Percentiles rank a stretch among this genome's conserved stretches.
Evolutionary conservation across 2,113 vertebrate genomes (phyloP).

Genomic region (Centropus bengalensis): DNA sequence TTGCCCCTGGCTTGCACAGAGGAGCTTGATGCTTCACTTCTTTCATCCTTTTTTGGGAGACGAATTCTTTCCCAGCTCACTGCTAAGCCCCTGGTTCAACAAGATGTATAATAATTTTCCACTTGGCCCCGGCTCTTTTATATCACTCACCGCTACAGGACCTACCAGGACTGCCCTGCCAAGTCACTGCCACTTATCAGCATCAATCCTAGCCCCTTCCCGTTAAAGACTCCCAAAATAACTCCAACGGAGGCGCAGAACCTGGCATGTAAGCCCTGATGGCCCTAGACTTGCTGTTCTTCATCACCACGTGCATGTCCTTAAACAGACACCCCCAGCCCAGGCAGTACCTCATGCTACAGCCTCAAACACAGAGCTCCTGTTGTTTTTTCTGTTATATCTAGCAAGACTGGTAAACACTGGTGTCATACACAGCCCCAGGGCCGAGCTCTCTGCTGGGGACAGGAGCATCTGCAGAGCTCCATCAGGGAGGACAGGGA

Average conservation of each 20-base stretch:
- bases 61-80: slow-evolving; percentile 19
- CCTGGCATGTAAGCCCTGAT: not conserved
- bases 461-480: not conserved
- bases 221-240: not conserved
- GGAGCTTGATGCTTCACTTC: not conserved
- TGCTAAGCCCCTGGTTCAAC: slow-evolving; percentile 23
- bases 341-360: not conserved
- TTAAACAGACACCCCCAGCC: not conserved
- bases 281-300: not conserved
- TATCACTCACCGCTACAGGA: not conserved
- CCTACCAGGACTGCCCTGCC: slow-evolving; percentile 5
- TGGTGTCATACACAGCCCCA: not conserved
- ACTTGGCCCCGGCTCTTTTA: slow-evolving; percentile 1
- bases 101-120: not conserved
- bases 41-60: slow-evolving; percentile 25
- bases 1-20: not conserved
- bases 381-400: not conserved
- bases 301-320: accelerated
- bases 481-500: accelerated
- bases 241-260: not conserved
- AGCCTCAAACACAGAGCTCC: not conserved
- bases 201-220: not conserved
- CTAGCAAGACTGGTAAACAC: not conserved
- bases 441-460: not conserved
- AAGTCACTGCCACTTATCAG: not conserved